Base-by-base conservation (phyloP, 2,888 invertebrate genomes). In the Cephonodes hylas region DNA sequence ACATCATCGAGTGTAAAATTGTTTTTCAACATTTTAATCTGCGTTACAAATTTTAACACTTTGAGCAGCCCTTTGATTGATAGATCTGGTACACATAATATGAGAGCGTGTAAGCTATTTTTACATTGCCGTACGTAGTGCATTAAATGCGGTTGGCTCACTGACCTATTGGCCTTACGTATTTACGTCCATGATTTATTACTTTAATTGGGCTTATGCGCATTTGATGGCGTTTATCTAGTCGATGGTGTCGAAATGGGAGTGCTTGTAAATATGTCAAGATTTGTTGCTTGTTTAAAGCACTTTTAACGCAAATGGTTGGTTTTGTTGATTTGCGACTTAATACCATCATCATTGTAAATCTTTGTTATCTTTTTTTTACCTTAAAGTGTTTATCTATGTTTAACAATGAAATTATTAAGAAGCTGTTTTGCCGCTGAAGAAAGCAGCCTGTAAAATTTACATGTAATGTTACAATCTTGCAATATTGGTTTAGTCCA, bases 121-220 rank as follows among this genome's bases (percentile, higher is more conserved):
- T 45, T 59, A 60, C 34, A 25, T 23, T 59, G 38, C 53, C 58
- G 46, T 22, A 27, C 56, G 48, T 59, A 48, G 56, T 48, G 31
- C 71, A 71, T 76, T 68, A 66, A 73, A 76, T 75, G 67, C 69
- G 66, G 67, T 77, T 79, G 80, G 71, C 77, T 80, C 66, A 78
- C 74, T 82, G 71, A 74, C 76, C 81, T 73, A 69, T 67, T 73
- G 71, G 70, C 70, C 74, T 73, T 72, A 69, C 65, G 64, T 63
- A 69, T 70, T 75, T 69, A 70, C 71, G 65, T 68, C 8, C 27
- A 53, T 31, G 53, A 74, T 76, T 73, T 70, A 70, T 68, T 61
- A 61, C 62, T 58, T 59, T 72, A 70, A 75, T 72, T 76, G 74
- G 59, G 22, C 23, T 60, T 53, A 23, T 42, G 38, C 18, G 59